phyloP scores from a whole-genome alignment of 2,113 vertebrate species.

The Alethe castanea region DNA sequence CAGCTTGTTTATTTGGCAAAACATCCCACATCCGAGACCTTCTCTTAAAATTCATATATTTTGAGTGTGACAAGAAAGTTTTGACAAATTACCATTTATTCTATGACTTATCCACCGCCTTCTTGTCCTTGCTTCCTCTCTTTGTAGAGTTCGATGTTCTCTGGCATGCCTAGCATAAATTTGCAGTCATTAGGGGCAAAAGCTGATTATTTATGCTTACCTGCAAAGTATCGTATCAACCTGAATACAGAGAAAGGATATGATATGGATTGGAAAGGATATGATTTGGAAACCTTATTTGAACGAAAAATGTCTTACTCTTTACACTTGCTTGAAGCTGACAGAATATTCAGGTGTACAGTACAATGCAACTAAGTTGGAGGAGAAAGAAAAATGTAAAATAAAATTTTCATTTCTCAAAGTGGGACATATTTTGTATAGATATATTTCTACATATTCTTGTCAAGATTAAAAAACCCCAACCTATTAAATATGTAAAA shows the following conservation, averaged over 20 bases:
- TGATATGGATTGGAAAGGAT: neutral
- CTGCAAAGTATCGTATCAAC: neutral
- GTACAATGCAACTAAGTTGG: neutral
- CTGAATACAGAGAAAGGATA: neutral
- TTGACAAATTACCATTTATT: neutral
- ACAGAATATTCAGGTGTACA: neutral
- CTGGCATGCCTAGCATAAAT: neutral
- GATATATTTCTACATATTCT: neutral
- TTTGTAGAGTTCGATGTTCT: neutral
- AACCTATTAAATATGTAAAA: neutral
- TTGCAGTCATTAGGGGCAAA: neutral
- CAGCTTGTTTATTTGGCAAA: neutral
- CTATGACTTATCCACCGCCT: neutral
- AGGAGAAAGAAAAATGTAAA: neutral
- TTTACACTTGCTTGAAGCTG: neutral
- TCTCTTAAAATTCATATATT: neutral
- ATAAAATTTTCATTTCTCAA: neutral
- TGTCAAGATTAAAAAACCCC: fast-evolving
- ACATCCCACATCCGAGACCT: neutral
- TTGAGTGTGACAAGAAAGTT: neutral
- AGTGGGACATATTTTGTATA: neutral
- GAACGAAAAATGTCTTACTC: neutral
- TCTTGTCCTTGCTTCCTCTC: neutral
- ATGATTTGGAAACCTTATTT: neutral
- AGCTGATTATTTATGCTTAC: neutral